phyloP scores from a whole-genome alignment of 1,140 invertebrate species.

The Drosophila guanche region DNA sequence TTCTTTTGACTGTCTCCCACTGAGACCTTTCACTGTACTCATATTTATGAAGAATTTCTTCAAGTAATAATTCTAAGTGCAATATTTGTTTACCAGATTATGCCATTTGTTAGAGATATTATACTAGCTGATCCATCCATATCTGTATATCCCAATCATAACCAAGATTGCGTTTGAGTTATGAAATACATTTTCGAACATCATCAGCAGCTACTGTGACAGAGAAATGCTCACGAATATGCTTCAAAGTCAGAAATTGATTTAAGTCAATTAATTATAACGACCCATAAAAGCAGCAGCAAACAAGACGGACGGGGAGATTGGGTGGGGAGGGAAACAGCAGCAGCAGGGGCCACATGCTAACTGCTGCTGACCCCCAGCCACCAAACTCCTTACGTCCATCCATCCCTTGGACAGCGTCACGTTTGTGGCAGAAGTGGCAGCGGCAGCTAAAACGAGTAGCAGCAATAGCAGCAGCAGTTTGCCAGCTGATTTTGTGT shows the following conservation, averaged over 20 bases:
- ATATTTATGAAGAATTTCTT: too few species aligned
- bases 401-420: background rate
- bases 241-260: constrained; percentile 80
- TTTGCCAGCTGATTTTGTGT: constrained; percentile 36
- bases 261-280: constrained; percentile 81
- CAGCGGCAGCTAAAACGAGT: too few species aligned
- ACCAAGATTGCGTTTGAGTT: constrained; percentile 59
- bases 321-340: too few species aligned
- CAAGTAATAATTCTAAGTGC: too few species aligned
- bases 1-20: too few species aligned
- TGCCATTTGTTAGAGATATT: too few species aligned
- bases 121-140: too few species aligned
- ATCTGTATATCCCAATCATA: background rate
- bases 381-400: too few species aligned
- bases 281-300: constrained; percentile 56
- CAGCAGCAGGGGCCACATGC: constrained; percentile 5
- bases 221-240: constrained; percentile 63
- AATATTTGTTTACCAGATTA: too few species aligned
- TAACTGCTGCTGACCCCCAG: background rate
- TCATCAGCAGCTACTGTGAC: constrained; percentile 51
- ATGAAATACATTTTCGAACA: constrained; percentile 67
- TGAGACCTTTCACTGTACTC: too few species aligned
- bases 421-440: constrained; percentile 14
- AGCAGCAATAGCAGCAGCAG: constrained; percentile 2
- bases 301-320: background rate